Evolutionary conservation across 2,113 vertebrate species (phyloP).

Genomic region (Syngnathus scovelli): DNA sequence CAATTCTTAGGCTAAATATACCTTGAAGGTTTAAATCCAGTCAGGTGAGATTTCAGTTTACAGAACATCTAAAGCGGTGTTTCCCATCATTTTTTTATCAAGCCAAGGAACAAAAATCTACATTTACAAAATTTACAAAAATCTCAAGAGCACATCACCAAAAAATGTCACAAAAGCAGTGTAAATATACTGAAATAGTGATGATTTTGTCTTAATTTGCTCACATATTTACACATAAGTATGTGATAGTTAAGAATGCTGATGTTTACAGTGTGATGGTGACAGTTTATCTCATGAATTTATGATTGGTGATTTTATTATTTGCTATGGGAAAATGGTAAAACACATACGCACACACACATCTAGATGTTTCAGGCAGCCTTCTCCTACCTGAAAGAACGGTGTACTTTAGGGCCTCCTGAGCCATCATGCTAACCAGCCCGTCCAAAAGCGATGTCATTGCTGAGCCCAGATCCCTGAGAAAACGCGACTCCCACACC

Average conservation of each 20-base stretch:
- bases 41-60: not conserved
- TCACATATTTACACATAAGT: too few relatives aligned
- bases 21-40: not conserved
- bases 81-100: not conserved
- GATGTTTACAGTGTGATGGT: too few relatives aligned
- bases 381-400: slow-evolving; percentile 80
- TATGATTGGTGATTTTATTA: not conserved
- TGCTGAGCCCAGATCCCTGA: slow-evolving; percentile 84
- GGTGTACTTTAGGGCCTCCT: slow-evolving; percentile 94
- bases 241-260: too few relatives aligned
- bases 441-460: slow-evolving; percentile 85
- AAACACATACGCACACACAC: not conserved
- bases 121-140: too few relatives aligned
- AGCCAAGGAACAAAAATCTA: not conserved
- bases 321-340: not conserved
- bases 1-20: not conserved
- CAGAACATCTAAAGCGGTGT: not conserved
- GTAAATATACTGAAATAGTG: too few relatives aligned
- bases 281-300: not conserved
- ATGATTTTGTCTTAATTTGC: too few relatives aligned
- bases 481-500: slow-evolving; percentile 92
- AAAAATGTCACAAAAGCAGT: too few relatives aligned
- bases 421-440: slow-evolving; percentile 87
- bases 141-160: too few relatives aligned
- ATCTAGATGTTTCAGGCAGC: not conserved